Evolutionary conservation across 2,113 vertebrate genomes (phyloP).

Genomic region (Pholis gunnellus): DNA sequence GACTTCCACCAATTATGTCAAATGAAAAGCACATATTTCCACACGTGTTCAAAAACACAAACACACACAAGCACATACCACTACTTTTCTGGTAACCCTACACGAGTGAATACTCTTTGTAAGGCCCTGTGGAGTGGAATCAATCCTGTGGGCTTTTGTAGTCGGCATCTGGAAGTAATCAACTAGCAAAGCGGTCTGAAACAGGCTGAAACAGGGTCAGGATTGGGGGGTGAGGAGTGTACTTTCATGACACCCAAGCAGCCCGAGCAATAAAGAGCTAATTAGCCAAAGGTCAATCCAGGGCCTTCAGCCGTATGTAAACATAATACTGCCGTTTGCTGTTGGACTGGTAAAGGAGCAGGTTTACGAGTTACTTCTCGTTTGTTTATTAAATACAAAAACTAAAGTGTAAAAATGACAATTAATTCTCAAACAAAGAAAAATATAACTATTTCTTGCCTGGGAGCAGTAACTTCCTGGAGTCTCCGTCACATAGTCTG

Average conservation of each 20-base stretch:
- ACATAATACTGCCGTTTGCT: not conserved
- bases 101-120: conserved; percentile 30
- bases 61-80: not conserved
- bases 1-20: conserved; percentile 33
- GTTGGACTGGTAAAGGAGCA: not conserved
- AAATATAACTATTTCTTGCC: not conserved
- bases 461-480: not conserved
- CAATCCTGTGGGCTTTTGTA: conserved; percentile 46
- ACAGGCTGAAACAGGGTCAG: conserved; percentile 46
- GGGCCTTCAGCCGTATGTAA: not conserved
- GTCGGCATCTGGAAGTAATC: conserved; percentile 71
- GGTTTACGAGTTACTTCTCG: not conserved
- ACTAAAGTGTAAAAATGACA: not conserved
- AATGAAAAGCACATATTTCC: conserved; percentile 10
- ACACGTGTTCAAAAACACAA: not conserved
- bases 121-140: conserved; percentile 27
- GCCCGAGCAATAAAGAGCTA: not conserved
- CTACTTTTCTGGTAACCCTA: conserved; percentile 20
- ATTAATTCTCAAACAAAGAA: not conserved
- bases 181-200: conserved; percentile 34
- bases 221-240: conserved; percentile 14
- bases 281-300: not conserved
- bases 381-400: not conserved
- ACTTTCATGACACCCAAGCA: not conserved
- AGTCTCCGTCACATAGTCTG: not conserved